Evolutionary conservation across 2,888 invertebrate genomes (phyloP), one percentile per base, ranked within the genome.

Genomic region (Acleris emargana): DNA sequence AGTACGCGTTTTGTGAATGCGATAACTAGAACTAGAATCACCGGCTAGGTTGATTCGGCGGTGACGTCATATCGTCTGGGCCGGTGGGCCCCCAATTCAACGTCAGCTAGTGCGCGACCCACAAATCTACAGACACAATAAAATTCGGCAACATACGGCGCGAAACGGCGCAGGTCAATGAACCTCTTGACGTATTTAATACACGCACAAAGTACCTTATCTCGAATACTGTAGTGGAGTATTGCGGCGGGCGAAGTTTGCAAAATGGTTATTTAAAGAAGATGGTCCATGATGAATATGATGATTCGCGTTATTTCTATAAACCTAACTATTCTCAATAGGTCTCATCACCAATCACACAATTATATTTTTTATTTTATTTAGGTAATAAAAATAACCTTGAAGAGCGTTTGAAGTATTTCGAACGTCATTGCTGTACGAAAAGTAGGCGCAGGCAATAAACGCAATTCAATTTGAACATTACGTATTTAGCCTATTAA

Each of bases 121-220:
- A 91, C 88, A 91, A 91, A 91, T 89, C 90, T 91, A 91, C 89
- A 91, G 90, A 90, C 91, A 91, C 90, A 91, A 89, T 90, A 88
- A 89, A 89, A 88, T 87, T 90, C 87, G 86, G 81, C 87, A 87
- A 84, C 86, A 86, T 85, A 85, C 86, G 83, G 80, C 82, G 88
- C 88, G 83, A 89, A 89, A 81, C 84, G 80, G 80, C 79, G 80
- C 80, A 83, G 88, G 86, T 91, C 91, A 87, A 84, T 82, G 91
- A 90, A 89, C 91, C 91, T 88, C 86, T 86, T 91, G 91, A 91
- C 91, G 91, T 91, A 88, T 91, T 89, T 88, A 81, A 88, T 89
- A 91, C 89, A 89, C 89, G 86, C 87, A 89, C 83, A 85, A 83
- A 86, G 88, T 88, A 87, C 86, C 88, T 88, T 90, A 90, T 89